Percentiles rank a stretch among this genome's conserved stretches.
Conservation (phyloP, 1,140 invertebrate species). For the Reticulitermes speratus region DNA sequence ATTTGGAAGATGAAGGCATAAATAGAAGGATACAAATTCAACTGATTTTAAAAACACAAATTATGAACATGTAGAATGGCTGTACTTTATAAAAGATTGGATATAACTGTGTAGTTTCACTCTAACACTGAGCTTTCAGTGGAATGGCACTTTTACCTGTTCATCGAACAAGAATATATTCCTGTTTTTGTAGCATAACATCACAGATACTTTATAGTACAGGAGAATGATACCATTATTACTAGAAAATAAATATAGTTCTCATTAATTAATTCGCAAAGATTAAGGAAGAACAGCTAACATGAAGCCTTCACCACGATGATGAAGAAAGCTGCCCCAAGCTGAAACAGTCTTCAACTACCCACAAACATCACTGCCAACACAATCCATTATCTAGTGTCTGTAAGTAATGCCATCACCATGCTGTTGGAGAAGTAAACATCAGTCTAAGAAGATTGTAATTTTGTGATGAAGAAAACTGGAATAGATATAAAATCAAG, state of each 20-base stretch:
- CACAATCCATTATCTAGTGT: constrained; percentile 25
- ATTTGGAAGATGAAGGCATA: no score
- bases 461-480: neutral
- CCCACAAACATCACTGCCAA: constrained; percentile 8
- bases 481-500: neutral
- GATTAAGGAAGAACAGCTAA: neutral
- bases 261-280: neutral
- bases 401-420: neutral
- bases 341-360: constrained; percentile 5
- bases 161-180: neutral
- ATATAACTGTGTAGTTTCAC: no score
- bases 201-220: neutral
- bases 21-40: no score
- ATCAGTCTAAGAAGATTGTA: neutral
- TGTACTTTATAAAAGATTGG: no score
- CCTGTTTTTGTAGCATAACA: neutral
- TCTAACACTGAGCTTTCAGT: no score
- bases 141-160: no score
- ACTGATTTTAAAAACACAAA: no score
- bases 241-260: neutral
- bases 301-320: neutral
- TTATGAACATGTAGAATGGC: no score
- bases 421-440: neutral
- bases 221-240: neutral
- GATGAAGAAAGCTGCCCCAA: neutral